Base-by-base conservation (phyloP, 1,140 invertebrate species). In the Drosophila watanabei region DNA sequence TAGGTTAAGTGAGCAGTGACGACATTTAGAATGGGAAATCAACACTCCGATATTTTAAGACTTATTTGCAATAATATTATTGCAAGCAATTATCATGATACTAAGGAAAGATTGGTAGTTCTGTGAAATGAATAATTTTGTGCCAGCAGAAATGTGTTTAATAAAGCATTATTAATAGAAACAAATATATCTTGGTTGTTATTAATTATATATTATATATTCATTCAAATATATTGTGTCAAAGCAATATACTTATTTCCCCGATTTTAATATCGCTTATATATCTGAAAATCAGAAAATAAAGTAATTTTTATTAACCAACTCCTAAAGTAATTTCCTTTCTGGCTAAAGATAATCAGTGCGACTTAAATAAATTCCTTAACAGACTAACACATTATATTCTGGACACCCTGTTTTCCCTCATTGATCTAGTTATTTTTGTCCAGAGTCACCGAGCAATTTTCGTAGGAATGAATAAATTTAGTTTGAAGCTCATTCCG, bases 401-500 rank as follows among this genome's bases (percentile, higher is more conserved):
- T 5, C 46, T 20, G 4, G 8, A 39, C n/a, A 30, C n/a, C 11
- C 24, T 43, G 14, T 45, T 18, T 24, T 16, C 13, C 13, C 32
- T 16, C 32, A 66, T 68, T 45, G 65, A 59, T 73, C 46, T 16
- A 45, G 13, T 37, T 72, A 35, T 37, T 51, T 51, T 43, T 18
- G 28, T 18, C 20, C 16, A 5, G 13, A 69, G 28, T 39, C 20
- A 39, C 28, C n/a, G 11, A n/a, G 30, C 51, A 72, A 24, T 51
- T 45, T 60, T 5, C 56, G 4, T 14, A n/a, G 28, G 30, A 72
- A 73, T 60, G 32, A 43, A 68, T 73, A 52, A 61, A 73, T 73
- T 73, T 73, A 72, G 66, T 73, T 73, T 73, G 70, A 14, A 72
- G 54, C 70, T 73, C 68, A 51, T 72, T 72, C 24, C 46, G 37